Evolutionary conservation across 2,113 vertebrate species (phyloP).

Genomic region (Bubalus kerabau): DNA sequence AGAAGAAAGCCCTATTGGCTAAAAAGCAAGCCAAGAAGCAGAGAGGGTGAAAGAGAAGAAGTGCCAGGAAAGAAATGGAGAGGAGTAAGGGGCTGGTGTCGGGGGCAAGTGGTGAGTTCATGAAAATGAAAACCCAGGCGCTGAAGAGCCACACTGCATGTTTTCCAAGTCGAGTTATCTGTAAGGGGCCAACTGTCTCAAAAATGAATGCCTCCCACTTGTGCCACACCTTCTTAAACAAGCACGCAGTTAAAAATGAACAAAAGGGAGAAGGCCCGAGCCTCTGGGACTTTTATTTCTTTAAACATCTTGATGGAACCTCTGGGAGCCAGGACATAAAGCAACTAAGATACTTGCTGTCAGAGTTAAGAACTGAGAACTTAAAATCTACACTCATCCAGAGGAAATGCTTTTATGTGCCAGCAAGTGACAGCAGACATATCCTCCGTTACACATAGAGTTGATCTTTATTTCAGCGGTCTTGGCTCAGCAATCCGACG

Average conservation of each 20-base stretch:
- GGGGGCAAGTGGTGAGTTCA: constrained; percentile 48
- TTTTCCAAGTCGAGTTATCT: background rate
- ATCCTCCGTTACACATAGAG: background rate
- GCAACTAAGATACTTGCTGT: background rate
- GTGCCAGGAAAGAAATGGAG: constrained; percentile 29
- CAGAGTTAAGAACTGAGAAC: background rate
- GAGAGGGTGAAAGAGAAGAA: constrained; percentile 40
- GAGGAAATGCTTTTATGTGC: background rate
- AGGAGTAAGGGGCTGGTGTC: constrained; percentile 52
- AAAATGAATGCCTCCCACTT: background rate
- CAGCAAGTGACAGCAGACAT: background rate
- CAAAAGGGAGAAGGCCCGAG: background rate
- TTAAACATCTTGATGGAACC: too few relatives aligned
- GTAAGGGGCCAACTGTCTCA: background rate
- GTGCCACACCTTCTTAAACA: background rate
- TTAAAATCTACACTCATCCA: background rate
- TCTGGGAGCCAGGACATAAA: background rate
- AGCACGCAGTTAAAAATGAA: background rate
- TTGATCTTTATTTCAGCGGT: background rate
- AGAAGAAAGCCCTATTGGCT: constrained; percentile 71
- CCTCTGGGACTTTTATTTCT: background rate
- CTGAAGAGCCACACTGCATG: constrained; percentile 27
- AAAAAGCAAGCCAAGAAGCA: constrained; percentile 74
- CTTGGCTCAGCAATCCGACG: accelerated
- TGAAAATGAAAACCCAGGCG: constrained; percentile 64